Base-by-base conservation (phyloP, 2,888 invertebrate genomes). In the Lingula anatina region DNA sequence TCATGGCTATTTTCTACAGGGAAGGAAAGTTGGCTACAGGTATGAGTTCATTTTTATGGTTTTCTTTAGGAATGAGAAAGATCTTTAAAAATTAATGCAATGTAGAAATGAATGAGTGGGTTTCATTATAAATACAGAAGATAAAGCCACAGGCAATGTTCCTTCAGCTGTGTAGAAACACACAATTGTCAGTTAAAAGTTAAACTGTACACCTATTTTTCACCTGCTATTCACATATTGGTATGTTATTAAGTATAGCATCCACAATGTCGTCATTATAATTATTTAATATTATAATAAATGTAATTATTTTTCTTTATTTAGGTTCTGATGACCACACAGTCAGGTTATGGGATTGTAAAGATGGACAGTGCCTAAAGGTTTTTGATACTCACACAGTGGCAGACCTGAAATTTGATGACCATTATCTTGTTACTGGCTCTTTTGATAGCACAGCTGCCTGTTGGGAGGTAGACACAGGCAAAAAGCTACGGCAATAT, bases 321-420 rank as follows among this genome's bases (percentile, higher is more conserved):
- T 20, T 50, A 73, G 73, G 70, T 46, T 69, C 70, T 37, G 71
- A 74, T 55, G 72, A 72, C 55, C 70, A 67, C 49, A 65, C 66
- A 15, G 68, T 74, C 20, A 59, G 66, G 41, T 53, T 74, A 18
- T 74, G 73, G 73, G 63, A 71, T 47, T 59, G 65, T 25, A 27
- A 51, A 5, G 60, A 62, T 4, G 71, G 70, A 3, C 51, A 54
- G 12, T 67, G 64, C 49, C 24, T 60, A 5, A 54, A 61, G 42
- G 59, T 62, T 3, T 56, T 71, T 2, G 56, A 61, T 36, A 68
- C 69, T 2, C 67, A 71, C 45, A 68, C 69, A 41, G 65, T 74
- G n/a, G 64, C 70, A 18, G 61, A 66, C 20, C 52, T 74, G 31
- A 68, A 69, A 48, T 67, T 73, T 55, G 66, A 70, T 40, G 57